These are phyloP conservation scores for Hippoglossus hippoglossus DNA, from an alignment of 2,797 vertebrate genomes.

Conservation along the genomic window DNA sequence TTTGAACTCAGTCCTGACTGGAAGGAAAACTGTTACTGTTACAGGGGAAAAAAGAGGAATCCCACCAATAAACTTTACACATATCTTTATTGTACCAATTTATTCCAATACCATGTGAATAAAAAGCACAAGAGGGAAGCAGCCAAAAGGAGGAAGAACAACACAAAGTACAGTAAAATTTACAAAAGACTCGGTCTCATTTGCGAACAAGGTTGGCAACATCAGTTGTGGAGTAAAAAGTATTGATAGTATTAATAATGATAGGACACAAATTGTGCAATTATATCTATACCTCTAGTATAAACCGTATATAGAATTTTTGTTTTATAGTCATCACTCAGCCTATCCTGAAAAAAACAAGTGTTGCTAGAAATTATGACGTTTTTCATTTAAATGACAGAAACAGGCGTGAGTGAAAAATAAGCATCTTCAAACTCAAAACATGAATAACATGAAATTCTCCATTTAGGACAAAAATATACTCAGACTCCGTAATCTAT, in stretches of 20 bases:
- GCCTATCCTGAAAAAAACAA: constrained; percentile 37
- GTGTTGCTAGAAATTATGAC: constrained; percentile 17
- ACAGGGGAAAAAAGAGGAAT: not conserved
- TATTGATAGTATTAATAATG: constrained; percentile 20
- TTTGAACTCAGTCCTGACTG: not conserved
- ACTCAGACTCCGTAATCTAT: constrained; percentile 73
- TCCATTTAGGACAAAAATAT: constrained; percentile 79
- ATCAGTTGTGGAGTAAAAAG: constrained; percentile 42
- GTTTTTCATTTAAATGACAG: constrained; percentile 39
- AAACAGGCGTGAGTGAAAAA: constrained; percentile 52
- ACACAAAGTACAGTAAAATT: constrained; percentile 56
- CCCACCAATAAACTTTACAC: constrained; percentile 40
- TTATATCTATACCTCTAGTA: constrained; percentile 43
- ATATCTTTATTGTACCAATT: constrained; percentile 76
- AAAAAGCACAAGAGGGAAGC: constrained; percentile 61
- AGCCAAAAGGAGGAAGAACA: constrained; percentile 54
- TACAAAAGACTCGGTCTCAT: constrained; percentile 62
- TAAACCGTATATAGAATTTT: constrained; percentile 46
- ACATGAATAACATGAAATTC: constrained; percentile 55
- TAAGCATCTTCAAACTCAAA: constrained; percentile 53
- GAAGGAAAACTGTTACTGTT: not conserved
- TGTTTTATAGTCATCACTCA: constrained; percentile 36
- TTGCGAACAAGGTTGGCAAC: constrained; percentile 34
- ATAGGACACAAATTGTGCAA: constrained; percentile 51
- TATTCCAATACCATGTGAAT: constrained; percentile 69